Evolutionary conservation across 2,113 vertebrate species (phyloP).

Genomic region (Mellivora capensis): DNA sequence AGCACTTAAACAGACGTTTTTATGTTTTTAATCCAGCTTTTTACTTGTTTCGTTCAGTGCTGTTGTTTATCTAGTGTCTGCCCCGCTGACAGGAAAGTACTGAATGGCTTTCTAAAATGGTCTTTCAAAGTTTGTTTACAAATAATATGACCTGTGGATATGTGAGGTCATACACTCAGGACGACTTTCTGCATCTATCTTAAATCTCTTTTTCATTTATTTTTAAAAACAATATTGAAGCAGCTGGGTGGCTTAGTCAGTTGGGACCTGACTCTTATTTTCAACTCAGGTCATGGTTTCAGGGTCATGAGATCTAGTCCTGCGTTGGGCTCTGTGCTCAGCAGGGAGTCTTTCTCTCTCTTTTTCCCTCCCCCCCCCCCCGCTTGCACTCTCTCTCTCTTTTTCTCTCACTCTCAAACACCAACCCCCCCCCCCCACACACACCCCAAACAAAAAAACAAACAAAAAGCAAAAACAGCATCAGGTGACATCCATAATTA

Average conservation of each 20-base stretch:
- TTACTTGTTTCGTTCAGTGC: neutral
- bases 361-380: neutral
- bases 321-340: neutral
- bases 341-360: neutral
- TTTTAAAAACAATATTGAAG: neutral
- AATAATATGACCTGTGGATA: conserved; percentile 35
- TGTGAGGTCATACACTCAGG: neutral
- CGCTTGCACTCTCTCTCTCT: too few species aligned
- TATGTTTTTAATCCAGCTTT: conserved; percentile 36
- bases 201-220: conserved; percentile 27
- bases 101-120: conserved; percentile 38
- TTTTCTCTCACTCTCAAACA: too few species aligned
- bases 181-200: conserved; percentile 6
- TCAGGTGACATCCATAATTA: neutral
- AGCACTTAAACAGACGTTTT: conserved; percentile 38
- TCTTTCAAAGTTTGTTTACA: conserved; percentile 52
- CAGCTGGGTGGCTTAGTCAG: neutral
- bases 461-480: neutral
- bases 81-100: conserved; percentile 2
- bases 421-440: too few species aligned
- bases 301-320: neutral
- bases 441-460: too few species aligned
- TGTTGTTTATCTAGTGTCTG: conserved; percentile 43
- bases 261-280: neutral
- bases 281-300: neutral